Percentiles rank a stretch among this genome's conserved stretches.
Conservation (phyloP, 2,113 vertebrate genomes). For the Cygnus buccinator region DNA sequence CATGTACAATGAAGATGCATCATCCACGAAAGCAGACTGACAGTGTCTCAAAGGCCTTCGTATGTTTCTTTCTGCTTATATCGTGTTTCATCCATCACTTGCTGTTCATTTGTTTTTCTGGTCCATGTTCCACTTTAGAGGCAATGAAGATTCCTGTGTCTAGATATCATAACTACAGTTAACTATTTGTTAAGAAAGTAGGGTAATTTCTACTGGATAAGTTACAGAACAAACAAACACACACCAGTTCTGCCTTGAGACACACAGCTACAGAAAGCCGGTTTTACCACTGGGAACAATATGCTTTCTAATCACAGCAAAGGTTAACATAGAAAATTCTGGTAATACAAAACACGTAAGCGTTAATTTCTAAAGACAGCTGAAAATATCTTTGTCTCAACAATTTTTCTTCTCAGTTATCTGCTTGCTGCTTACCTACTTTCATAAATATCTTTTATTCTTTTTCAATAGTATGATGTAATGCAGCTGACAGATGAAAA, state of each 20-base stretch:
- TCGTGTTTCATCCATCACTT: neutral
- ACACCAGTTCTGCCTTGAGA: neutral
- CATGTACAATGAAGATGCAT: neutral
- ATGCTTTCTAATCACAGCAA: neutral
- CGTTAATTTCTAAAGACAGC: neutral
- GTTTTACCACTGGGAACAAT: neutral
- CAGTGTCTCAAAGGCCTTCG: neutral
- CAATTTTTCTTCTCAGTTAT: neutral
- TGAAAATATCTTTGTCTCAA: neutral
- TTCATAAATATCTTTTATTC: neutral
- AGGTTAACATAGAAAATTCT: neutral
- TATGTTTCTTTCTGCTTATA: neutral
- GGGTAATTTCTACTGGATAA: neutral
- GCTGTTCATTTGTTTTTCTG: neutral
- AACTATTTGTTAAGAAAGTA: neutral
- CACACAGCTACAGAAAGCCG: neutral
- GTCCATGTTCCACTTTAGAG: neutral
- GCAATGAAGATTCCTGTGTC: neutral
- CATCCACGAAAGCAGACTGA: neutral
- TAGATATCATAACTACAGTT: neutral
- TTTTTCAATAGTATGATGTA: neutral
- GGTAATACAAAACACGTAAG: neutral
- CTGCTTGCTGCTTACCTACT: neutral
- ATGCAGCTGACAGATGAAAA: neutral
- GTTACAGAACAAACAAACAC: neutral